Percentiles rank a stretch among this genome's conserved stretches.
phyloP scores from a whole-genome alignment of 1,140 invertebrate genomes.

The Arctopsyche grandis region DNA sequence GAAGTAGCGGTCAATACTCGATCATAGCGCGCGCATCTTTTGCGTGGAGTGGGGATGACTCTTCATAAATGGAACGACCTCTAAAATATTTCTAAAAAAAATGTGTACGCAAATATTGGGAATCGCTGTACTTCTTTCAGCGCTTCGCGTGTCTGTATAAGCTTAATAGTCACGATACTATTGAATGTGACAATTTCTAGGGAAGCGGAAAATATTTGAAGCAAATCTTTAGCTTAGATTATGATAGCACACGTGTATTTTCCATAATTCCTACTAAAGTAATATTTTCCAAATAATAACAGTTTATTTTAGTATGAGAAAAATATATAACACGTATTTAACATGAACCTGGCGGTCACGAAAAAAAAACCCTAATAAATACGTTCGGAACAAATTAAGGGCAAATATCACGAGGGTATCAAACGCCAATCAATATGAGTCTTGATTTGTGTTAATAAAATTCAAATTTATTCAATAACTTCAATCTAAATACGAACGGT shows the following conservation, averaged over 20 bases:
- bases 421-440: conserved; percentile 3
- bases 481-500: too few relatives aligned
- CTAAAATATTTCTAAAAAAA: not conserved
- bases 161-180: conserved; percentile 45
- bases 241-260: conserved; percentile 33
- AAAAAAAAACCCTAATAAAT: conserved; percentile 20
- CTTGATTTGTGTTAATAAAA: not conserved
- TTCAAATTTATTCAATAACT: conserved; percentile 1
- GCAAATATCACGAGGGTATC: not conserved
- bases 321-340: conserved; percentile 3
- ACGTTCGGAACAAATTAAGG: conserved; percentile 5
- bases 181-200: conserved; percentile 43
- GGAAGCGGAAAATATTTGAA: conserved; percentile 36
- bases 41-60: too few relatives aligned
- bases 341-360: conserved; percentile 19
- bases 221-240: conserved; percentile 32
- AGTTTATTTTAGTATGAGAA: conserved; percentile 1
- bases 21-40: too few relatives aligned
- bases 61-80: too few relatives aligned
- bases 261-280: conserved; percentile 18
- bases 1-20: too few relatives aligned
- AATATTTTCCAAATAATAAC: conserved; percentile 27
- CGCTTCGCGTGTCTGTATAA: conserved; percentile 32
- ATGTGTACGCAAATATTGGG: not conserved
- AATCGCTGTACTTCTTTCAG: conserved; percentile 31